These are phyloP conservation scores for Yponomeuta plumbellus DNA, from an alignment of 2,888 invertebrate genomes.

Conservation along the genomic window DNA sequence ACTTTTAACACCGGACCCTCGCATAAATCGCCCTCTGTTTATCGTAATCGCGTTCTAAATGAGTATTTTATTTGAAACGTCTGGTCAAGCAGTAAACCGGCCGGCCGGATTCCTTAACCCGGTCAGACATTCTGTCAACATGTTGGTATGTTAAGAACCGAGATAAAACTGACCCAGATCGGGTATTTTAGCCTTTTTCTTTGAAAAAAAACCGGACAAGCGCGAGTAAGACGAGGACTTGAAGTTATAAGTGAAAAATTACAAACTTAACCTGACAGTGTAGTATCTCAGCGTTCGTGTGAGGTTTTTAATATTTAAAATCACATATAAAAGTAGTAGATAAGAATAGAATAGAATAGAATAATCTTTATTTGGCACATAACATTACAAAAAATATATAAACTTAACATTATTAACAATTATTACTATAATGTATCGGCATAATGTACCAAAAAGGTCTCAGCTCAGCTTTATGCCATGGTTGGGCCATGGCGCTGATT, in stretches of 20 bases:
- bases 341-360: too few relatives aligned
- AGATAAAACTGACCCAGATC: conserved; percentile 12
- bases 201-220: neutral
- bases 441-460: too few relatives aligned
- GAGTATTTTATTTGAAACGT: conserved; percentile 39
- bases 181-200: neutral
- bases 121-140: neutral
- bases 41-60: conserved; percentile 36
- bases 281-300: too few relatives aligned
- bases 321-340: too few relatives aligned
- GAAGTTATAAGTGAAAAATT: neutral
- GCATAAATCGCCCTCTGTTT: conserved; percentile 33
- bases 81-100: conserved; percentile 18
- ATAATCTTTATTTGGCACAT: too few relatives aligned
- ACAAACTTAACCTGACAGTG: too few relatives aligned
- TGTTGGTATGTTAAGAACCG: conserved; percentile 35
- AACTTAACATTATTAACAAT: too few relatives aligned
- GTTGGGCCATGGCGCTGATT: too few relatives aligned
- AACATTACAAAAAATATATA: too few relatives aligned
- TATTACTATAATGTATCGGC: too few relatives aligned
- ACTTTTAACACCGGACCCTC: neutral
- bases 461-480: too few relatives aligned
- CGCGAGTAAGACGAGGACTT: neutral
- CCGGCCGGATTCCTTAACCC: neutral
- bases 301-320: too few relatives aligned